These are phyloP conservation scores for Stegodyphus mimosarum DNA, from an alignment of 1,140 invertebrate species.

Conservation along the genomic window DNA sequence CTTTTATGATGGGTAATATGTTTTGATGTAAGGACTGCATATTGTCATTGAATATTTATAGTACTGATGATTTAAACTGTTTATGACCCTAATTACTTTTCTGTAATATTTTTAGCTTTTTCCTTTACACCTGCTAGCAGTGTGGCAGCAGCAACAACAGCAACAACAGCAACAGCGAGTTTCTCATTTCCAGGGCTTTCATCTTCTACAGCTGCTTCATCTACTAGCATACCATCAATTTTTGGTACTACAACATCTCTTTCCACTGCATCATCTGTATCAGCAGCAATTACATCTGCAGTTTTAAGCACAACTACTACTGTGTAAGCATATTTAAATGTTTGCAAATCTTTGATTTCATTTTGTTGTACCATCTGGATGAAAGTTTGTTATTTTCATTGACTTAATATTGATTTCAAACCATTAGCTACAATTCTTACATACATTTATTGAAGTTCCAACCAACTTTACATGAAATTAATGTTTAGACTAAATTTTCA, in stretches of 20 bases:
- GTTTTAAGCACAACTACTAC: conserved; percentile 39
- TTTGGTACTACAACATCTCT: conserved; percentile 42
- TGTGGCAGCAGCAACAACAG: conserved; percentile 44
- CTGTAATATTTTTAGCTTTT: conserved; percentile 6
- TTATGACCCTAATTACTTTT: not conserved
- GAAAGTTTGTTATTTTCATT: not conserved
- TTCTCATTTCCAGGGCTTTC: conserved; percentile 16
- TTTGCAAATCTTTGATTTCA: not conserved
- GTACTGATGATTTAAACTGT: not conserved
- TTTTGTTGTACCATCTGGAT: not conserved
- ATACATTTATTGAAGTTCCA: not conserved
- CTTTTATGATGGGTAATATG: not conserved
- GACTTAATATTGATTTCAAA: not conserved
- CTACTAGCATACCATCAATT: conserved; percentile 29
- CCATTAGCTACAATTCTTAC: not conserved
- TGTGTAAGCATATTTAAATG: conserved; percentile 32
- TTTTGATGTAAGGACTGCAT: not conserved
- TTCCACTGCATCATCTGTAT: conserved; percentile 33
- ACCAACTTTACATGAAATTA: not conserved
- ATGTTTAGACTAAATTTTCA: not conserved
- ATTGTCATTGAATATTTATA: not conserved
- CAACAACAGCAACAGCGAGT: conserved; percentile 37
- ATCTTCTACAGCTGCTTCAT: conserved; percentile 50
- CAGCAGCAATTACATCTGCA: conserved; percentile 53
- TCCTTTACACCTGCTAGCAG: conserved; percentile 53